Base-by-base conservation (phyloP, 2,888 invertebrate species). In the Ophion ellenae region DNA sequence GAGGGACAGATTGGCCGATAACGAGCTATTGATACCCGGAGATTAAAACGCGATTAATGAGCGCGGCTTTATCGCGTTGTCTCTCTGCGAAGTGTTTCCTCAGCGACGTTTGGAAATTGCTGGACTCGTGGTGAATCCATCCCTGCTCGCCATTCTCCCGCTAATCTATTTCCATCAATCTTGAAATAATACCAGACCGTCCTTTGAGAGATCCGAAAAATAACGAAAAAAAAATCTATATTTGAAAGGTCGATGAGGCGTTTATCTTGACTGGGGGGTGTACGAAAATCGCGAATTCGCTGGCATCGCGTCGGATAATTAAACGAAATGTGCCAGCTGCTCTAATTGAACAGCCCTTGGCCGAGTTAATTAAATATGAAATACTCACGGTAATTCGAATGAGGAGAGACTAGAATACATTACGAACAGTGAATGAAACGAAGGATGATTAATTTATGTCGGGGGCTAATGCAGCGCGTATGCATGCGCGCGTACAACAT, bases 31-130 rank as follows among this genome's bases (percentile, higher is more conserved):
- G 79, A 83, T 75, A 69, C 75, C 63, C 57, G 40, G 36, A 76
- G 69, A 79, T 84, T 80, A 79, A 80, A 84, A 75, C 40, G n/a
- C 75, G 63, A 84, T 84, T 79, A 79, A 80, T 75, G 67, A 69
- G 14, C n/a, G 59, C n/a, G 47, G 67, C 59, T 61, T 47, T 36
- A 74, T 70, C 40, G 53, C 20, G 47, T 45, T 47, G 24, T 69
- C 53, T 47, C 70, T 70, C 47, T 0, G 36, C 32, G 32, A 3
- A n/a, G 20, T 2, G 24, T 28, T 64, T 53, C 11, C 53, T 61
- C 69, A 69, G 63, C 63, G 47, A 69, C 47, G 53, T 20, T 32
- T 40, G 67, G 40, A 67, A 73, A 78, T 73, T 83, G 40, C 61
- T 67, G 14, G 53, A 53, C 17, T 53, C 4, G 14, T 53, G 14